phyloP scores from a whole-genome alignment of 2,113 vertebrate genomes.

The Mola mola region DNA sequence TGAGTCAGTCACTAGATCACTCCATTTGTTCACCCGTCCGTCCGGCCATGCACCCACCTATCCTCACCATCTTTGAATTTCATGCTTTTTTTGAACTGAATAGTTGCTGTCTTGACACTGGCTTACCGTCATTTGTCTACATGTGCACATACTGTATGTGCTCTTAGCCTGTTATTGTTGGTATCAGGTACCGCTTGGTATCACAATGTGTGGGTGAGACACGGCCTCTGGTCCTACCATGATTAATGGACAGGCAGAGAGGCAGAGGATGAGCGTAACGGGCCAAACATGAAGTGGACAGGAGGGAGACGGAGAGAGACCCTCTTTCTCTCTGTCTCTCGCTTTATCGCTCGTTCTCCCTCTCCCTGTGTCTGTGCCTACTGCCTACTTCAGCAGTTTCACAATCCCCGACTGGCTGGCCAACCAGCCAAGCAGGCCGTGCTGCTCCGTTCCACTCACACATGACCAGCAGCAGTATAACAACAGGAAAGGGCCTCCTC shows the following conservation, averaged over 20 bases:
- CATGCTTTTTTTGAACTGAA: neutral
- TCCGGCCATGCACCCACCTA: constrained; percentile 37
- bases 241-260: constrained; percentile 72
- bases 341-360: constrained; percentile 36
- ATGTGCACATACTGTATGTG: neutral
- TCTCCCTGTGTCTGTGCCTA: constrained; percentile 64
- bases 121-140: neutral
- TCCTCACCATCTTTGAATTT: constrained; percentile 11
- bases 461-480: constrained; percentile 68
- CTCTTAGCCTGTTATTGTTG: constrained; percentile 70
- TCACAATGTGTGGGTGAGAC: constrained; percentile 70
- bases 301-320: constrained; percentile 79
- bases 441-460: constrained; percentile 70
- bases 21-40: constrained; percentile 42
- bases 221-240: constrained; percentile 34
- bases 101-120: neutral
- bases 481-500: constrained; percentile 78
- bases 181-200: constrained; percentile 79
- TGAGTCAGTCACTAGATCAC: constrained; percentile 76
- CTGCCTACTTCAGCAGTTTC: constrained; percentile 85
- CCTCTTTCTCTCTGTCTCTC: constrained; percentile 29
- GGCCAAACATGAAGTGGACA: constrained; percentile 74
- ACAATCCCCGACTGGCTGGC: constrained; percentile 74
- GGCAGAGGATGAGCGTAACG: constrained; percentile 49
- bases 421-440: constrained; percentile 63